A percentile compares a stretch with the other conserved stretches of the same genome.
Evolutionary conservation across 2,797 vertebrate genomes (phyloP).

Genomic region (Enteromius paludinosus): DNA sequence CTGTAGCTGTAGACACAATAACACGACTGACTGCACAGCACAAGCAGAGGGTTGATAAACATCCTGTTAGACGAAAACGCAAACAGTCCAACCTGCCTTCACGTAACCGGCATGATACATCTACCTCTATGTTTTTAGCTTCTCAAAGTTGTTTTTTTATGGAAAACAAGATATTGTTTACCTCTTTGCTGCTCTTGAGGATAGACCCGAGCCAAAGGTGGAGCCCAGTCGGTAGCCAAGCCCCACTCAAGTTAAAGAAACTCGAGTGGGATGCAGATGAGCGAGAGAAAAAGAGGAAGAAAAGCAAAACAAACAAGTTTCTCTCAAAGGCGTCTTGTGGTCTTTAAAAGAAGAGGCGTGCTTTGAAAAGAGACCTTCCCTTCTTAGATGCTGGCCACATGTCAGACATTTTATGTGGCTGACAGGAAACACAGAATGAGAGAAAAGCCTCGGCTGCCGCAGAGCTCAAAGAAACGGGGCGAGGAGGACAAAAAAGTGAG

Average conservation of each 20-base stretch:
- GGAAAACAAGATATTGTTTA: constrained; percentile 46
- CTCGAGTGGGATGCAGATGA: constrained; percentile 11
- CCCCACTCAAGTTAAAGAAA: constrained; percentile 10
- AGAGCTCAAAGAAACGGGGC: constrained; percentile 57
- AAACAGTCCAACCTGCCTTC: not conserved
- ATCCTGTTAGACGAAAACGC: constrained; percentile 23
- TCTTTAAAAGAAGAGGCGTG: constrained; percentile 42
- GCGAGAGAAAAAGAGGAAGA: constrained; percentile 13
- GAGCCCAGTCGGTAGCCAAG: not conserved
- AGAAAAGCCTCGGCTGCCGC: constrained; percentile 55
- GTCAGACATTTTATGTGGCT: constrained; percentile 61
- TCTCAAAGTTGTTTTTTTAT: constrained; percentile 4
- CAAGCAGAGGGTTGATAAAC: constrained; percentile 38
- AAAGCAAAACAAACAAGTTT: constrained; percentile 34
- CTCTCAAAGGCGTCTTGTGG: constrained; percentile 7
- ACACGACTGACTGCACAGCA: constrained; percentile 21
- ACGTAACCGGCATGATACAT: constrained; percentile 12
- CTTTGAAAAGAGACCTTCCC: constrained; percentile 42
- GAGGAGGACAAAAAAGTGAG: constrained; percentile 54
- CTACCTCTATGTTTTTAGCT: not conserved
- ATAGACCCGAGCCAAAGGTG: constrained; percentile 14
- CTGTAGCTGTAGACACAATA: constrained; percentile 41
- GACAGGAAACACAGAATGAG: constrained; percentile 44
- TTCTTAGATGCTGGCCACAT: constrained; percentile 43
- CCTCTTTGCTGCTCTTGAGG: constrained; percentile 46